Base-by-base conservation (phyloP, 2,888 invertebrate genomes). In the Netelia melanura region DNA sequence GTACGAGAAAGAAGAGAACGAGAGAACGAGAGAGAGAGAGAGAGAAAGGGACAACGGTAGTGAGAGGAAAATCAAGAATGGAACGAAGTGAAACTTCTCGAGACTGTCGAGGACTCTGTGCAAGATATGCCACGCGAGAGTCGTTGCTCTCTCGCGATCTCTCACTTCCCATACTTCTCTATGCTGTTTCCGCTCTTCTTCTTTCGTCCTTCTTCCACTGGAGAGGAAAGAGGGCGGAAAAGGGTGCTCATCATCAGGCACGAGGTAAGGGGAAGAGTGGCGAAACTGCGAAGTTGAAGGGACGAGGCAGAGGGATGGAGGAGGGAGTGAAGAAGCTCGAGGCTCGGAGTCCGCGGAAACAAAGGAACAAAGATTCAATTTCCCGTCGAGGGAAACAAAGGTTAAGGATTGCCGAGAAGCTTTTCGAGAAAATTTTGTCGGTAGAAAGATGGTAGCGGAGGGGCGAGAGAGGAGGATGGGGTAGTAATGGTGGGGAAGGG, bases 351-450 rank as follows among this genome's bases (percentile, higher is more conserved):
- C 9, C 62, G 25, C 64, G 67, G 77, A 84, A 82, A 86, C 82
- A 86, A 84, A 85, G 82, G 85, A 85, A 85, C 76, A 81, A 85
- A 85, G 84, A 84, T 84, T 84, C 84, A 84, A 79, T 82, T 75
- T 82, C 83, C 79, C 79, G 83, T 52, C 79, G 79, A 82, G 65
- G 83, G 83, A 85, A 85, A 85, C 85, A 85, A 80, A 85, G 85
- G 75, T 76, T 82, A 80, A 76, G 79, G 79, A 80, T 80, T 71
- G 83, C 75, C 75, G 76, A 76, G 76, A 71, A 85, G 82, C 81
- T 84, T 84, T 78, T 72, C 64, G 67, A 64, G 56, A 54, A 23
- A 54, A 43, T 48, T 80, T 72, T 64, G 76, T 75, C 52, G 84
- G 52, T 52, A 80, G 71, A 30, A 44, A 21, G 74, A 62, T 58